phyloP scores from a whole-genome alignment of 2,797 vertebrate genomes.

The Danio aesculapii region DNA sequence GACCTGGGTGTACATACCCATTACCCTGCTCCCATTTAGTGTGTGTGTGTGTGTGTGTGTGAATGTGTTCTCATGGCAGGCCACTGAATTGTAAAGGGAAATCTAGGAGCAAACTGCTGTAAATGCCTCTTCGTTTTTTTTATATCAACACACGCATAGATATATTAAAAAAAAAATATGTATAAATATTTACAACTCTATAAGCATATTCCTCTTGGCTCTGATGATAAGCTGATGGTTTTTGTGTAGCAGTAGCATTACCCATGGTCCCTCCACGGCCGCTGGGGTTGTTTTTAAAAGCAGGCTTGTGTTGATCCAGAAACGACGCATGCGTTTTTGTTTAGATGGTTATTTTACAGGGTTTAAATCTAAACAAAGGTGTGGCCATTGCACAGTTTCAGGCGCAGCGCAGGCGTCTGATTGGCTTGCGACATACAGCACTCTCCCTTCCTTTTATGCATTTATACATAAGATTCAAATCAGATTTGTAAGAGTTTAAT shows the following conservation, averaged over 20 bases:
- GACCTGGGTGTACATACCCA: constrained; percentile 83
- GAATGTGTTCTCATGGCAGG: constrained; percentile 77
- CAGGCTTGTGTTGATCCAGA: constrained; percentile 25
- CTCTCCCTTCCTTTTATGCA: constrained; percentile 84
- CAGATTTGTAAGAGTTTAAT: constrained; percentile 89
- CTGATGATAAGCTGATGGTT: constrained; percentile 68
- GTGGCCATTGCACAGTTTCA: constrained; percentile 61
- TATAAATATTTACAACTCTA: constrained; percentile 83
- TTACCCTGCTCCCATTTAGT: constrained; percentile 77
- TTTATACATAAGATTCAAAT: constrained; percentile 84
- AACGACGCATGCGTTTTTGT: constrained; percentile 24
- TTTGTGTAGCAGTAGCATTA: constrained; percentile 71
- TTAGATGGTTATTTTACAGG: constrained; percentile 40
- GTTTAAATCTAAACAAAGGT: constrained; percentile 43
- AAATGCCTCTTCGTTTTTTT: constrained; percentile 89
- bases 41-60: constrained; percentile 57
- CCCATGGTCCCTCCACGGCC: constrained; percentile 44
- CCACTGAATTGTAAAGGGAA: constrained; percentile 91
- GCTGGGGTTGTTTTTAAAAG: constrained; percentile 1
- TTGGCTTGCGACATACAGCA: constrained; percentile 77
- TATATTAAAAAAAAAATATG: constrained; percentile 72
- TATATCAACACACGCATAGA: constrained; percentile 78
- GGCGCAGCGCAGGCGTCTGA: constrained; percentile 65
- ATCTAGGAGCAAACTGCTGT: constrained; percentile 92
- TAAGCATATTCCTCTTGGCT: constrained; percentile 78